These are phyloP conservation scores for Apostichopus californicus DNA, from an alignment of 35 echinoderm and acorn worm genomes.

Conservation along the genomic window DNA sequence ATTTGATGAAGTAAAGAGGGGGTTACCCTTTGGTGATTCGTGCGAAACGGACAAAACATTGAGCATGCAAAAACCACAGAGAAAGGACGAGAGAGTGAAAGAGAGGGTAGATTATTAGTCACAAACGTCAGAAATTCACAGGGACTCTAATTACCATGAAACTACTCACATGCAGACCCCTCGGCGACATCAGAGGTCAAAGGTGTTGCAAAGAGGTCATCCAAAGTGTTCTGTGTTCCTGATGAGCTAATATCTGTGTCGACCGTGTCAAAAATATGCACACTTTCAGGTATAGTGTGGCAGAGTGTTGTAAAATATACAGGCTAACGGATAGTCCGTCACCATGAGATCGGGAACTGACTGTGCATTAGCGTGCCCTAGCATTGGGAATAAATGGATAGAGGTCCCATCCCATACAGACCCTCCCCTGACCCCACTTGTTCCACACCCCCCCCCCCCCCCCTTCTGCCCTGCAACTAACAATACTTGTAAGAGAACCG, in stretches of 20 bases:
- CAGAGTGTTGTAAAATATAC: no score
- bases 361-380: no score
- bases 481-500: no score
- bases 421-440: no score
- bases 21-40: neutral
- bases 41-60: neutral
- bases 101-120: neutral
- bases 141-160: neutral
- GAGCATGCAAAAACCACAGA: neutral
- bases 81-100: neutral
- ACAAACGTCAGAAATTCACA: neutral
- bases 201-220: conserved; percentile 50
- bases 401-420: no score
- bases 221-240: conserved; percentile 44
- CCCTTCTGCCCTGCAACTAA: no score
- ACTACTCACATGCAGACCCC: conserved; percentile 56
- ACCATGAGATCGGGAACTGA: no score
- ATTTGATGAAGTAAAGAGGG: neutral
- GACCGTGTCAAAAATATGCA: conserved; percentile 40
- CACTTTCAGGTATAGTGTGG: neutral
- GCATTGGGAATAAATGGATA: no score
- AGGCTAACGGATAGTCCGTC: no score
- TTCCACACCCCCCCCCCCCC: no score
- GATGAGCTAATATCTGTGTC: conserved; percentile 43
- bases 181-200: conserved; percentile 51